Base-by-base conservation (phyloP, 1,140 invertebrate species). In the Coenobita brevimanus region DNA sequence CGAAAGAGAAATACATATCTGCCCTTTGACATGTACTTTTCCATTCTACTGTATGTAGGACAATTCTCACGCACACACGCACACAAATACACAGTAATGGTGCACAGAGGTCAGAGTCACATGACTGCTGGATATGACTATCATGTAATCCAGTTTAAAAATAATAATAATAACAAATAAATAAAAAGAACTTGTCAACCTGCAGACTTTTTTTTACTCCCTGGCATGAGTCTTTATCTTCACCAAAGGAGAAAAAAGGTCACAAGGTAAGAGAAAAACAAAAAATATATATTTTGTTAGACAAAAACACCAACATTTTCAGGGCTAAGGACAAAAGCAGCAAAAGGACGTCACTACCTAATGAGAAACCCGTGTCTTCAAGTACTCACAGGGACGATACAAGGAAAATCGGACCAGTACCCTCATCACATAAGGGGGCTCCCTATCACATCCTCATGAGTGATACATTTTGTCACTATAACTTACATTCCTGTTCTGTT, bases 351-450 rank as follows among this genome's bases (percentile, higher is more conserved):
- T 64, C 76, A 30, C 84, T 87, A 87, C 84, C 60, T 87, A 79
- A n/a, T 71, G 76, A 78, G 76, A 75, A 87, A 87, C 84, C 84
- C 84, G 84, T 87, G 84, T 87, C 84, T 87, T 79, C 43, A 75
- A 69, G 76, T 73, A 87, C 84, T 87, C 76, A 69, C 64, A 64
- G 84, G 75, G 17, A 80, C 30, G 62, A 84, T 50, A 76, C 57
- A 62, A 21, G 57, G 62, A 33, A 36, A 41, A 64, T 46, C 41
- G 73, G 27, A 50, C 43, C 38, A 17, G 27, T 43, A 43, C 36
- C 2, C 41, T 38, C 67, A 76, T 46, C 17, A 36, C 41, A 67
- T 27, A 36, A 57, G 75, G 38, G 30, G 38, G n/a, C n/a, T n/a
- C n/a, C n/a, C n/a, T n/a, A n/a, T n/a, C n/a, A n/a, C n/a, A n/a